Base-by-base conservation (phyloP, 2,797 vertebrate genomes). In the Ciconia nigra region DNA sequence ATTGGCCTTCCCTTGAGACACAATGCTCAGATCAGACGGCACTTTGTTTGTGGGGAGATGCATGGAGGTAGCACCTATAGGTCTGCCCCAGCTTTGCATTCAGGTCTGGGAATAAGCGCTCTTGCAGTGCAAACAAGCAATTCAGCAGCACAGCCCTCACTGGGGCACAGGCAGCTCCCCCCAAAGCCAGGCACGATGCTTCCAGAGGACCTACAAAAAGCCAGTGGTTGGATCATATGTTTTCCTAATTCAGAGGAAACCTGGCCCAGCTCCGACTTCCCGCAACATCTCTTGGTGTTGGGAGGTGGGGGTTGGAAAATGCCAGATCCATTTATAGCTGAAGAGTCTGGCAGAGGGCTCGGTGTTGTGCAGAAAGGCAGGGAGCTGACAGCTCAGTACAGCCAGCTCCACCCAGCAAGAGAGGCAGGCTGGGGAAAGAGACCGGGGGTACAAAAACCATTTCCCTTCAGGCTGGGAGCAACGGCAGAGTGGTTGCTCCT, bases 191-290 rank as follows among this genome's bases (percentile, higher is more conserved):
- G 49, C 52, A 70, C 0, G 1, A 61, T 6, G 51, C 72, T 69
- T 74, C 65, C 61, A 91, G 57, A 81, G 33, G 78, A 58, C 29
- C 44, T 25, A 58, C 1, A 0, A 65, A 88, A 78, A 72, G 21
- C 7, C 2, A 76, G 57, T 0, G 0, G 15, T 6, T 46, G 79
- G 80, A 52, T 42, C 11, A 12, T 81, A 31, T 91, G 87, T 86
- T 96, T 95, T 95, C 70, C 69, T 90, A 88, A 95, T 94, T 92
- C 83, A 90, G 89, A 93, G 76, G 71, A 90, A 91, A 51, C 79
- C 87, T 72, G 94, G 57, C 89, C 59, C 33, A 15, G 87, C 72
- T 94, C 79, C 0, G 31, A 41, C 69, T 96, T 90, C 72, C 91
- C 21, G 14, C 67, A 67, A 15, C 63, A 52, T 81, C 91, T 73